Percentiles rank a stretch among this genome's conserved stretches.
Conservation (phyloP, 2,113 vertebrate genomes). For the Phoenicopterus ruber region DNA sequence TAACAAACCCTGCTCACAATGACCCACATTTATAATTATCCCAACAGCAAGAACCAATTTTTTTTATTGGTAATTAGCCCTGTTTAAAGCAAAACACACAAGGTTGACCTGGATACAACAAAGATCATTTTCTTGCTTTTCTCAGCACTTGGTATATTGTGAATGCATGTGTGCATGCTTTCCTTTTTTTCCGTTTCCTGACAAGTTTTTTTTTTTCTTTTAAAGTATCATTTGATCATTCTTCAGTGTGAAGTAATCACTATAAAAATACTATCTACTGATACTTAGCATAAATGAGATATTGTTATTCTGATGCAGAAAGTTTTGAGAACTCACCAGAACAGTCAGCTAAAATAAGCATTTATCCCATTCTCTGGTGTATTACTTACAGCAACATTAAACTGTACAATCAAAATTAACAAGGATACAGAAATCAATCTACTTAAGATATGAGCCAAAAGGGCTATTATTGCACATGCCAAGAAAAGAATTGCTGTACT, state of each 20-base stretch:
- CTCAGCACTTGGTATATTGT: not conserved
- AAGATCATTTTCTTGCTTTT: slow-evolving; percentile 11
- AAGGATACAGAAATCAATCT: not conserved
- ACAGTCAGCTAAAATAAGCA: not conserved
- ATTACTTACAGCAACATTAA: not conserved
- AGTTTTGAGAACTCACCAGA: not conserved
- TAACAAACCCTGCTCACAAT: slow-evolving; percentile 25
- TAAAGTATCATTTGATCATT: not conserved
- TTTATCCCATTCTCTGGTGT: not conserved
- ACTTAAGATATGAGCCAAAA: not conserved
- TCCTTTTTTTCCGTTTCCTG: not conserved
- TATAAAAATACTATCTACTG: not conserved
- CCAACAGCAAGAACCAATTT: not conserved
- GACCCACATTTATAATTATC: slow-evolving; percentile 11
- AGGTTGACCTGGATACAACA: not conserved
- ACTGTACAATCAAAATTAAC: not conserved
- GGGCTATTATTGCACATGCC: not conserved
- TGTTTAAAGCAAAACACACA: slow-evolving; percentile 23
- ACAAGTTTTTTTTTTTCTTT: not conserved
- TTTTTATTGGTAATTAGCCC: slow-evolving; percentile 39
- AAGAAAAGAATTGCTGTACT: not conserved
- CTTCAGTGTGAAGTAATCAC: not conserved
- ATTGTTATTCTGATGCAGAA: not conserved
- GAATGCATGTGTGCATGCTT: not conserved
- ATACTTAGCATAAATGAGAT: not conserved